Evolutionary conservation across 1,140 invertebrate species (phyloP), one percentile per base, ranked within the genome.

Genomic region (Bombus vancouverensis): DNA sequence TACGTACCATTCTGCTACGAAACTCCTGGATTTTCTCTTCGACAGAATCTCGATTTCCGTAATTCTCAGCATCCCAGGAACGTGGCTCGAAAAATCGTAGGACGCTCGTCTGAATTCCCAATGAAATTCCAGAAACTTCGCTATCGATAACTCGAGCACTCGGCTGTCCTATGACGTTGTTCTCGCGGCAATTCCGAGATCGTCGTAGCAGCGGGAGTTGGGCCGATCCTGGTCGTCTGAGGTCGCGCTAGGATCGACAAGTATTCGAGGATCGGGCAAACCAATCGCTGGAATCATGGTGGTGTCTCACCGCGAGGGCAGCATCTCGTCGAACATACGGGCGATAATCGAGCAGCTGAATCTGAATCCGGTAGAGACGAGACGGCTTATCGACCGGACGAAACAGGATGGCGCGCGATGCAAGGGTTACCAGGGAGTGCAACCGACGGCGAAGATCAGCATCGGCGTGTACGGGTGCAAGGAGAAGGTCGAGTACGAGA

Each of bases 291-390:
- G n/a, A 78, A 94, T 87, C 74, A 95, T 95, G 95, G 94, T 95
- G 39, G 92, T 95, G 91, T 95, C 94, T 25, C 94, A 92, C 65
- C 92, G 93, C 74, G 94, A 95, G 85, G 88, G 89, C 10, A 92
- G 87, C 83, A 95, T 95, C 80, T 95, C 94, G 68, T 92, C 94
- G 15, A 95, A 95, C 84, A 95, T 95, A 53, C 90, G 94, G 39
- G 95, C 94, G 84, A 95, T 95, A 91, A 95, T 95, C 90, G 94
- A 95, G 78, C 94, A 95, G 68, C 86, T 95, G 84, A 95, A 95
- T 66, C 79, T 95, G 77, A 94, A 94, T 72, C 93, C 94, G 0
- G 93, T 95, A 15, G 93, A 93, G 81, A 84, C 93, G 25, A 89
- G 92, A 34, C 88, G 92, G 22, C 34, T 94, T 59, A 93, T 93